These are phyloP conservation scores for Pseudomyrmex gracilis DNA, from an alignment of 1,140 invertebrate genomes.

Conservation along the genomic window DNA sequence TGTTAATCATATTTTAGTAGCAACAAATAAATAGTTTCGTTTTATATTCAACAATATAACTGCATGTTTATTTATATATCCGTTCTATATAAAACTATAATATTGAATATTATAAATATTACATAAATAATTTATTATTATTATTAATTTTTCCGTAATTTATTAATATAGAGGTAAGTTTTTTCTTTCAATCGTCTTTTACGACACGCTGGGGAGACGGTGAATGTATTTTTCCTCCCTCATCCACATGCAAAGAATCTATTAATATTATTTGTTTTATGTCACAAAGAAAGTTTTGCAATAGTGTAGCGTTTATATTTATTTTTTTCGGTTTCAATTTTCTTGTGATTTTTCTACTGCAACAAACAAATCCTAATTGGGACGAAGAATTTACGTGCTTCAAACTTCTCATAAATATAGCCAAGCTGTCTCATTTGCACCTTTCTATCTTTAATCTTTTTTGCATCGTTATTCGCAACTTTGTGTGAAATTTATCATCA, in stretches of 20 bases:
- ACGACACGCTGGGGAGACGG: too few relatives aligned
- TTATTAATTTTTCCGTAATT: too few relatives aligned
- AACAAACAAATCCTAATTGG: background rate
- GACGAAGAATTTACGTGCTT: background rate
- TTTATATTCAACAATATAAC: background rate
- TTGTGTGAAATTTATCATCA: conserved; percentile 15
- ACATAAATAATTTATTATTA: too few relatives aligned
- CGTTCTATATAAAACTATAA: too few relatives aligned
- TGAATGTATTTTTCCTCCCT: too few relatives aligned
- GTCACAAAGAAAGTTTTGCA: background rate
- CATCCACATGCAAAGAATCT: too few relatives aligned
- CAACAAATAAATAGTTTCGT: background rate
- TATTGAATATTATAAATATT: too few relatives aligned
- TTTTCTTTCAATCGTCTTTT: too few relatives aligned
- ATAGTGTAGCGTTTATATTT: background rate
- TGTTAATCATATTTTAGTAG: background rate
- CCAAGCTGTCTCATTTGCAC: background rate
- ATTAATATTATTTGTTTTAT: too few relatives aligned
- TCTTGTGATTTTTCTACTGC: background rate
- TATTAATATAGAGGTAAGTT: too few relatives aligned
- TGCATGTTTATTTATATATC: too few relatives aligned
- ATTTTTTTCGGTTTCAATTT: conserved; percentile 2
- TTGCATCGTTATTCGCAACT: background rate
- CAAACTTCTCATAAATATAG: background rate
- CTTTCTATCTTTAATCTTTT: background rate